A percentile compares a stretch with the other conserved stretches of the same genome.
Evolutionary conservation across 2,797 vertebrate genomes (phyloP).

Genomic region (Tympanoctomys barrerae): DNA sequence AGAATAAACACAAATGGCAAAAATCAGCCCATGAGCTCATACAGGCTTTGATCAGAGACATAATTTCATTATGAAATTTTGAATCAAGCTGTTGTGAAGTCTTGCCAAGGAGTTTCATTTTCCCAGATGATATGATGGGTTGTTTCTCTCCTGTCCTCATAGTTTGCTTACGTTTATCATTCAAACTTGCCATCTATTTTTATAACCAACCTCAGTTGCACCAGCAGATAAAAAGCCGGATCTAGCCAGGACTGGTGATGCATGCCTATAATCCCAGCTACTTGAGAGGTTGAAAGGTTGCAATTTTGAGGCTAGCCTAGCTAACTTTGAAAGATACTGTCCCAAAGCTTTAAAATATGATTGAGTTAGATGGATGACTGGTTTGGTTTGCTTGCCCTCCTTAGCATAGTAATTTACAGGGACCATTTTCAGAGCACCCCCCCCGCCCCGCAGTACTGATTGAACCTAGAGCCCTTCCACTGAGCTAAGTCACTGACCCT

Average conservation of each 20-base stretch:
- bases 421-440: background rate
- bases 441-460: background rate
- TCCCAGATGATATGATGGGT: slow-evolving; percentile 83
- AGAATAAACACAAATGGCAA: slow-evolving; percentile 85
- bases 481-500: background rate
- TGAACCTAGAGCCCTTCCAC: background rate
- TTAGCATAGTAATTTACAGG: background rate
- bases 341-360: background rate
- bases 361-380: background rate
- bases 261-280: background rate
- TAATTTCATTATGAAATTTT: slow-evolving; percentile 86
- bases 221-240: background rate
- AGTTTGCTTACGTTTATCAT: slow-evolving; percentile 66
- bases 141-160: slow-evolving; percentile 80
- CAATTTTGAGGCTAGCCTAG: background rate
- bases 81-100: slow-evolving; percentile 83
- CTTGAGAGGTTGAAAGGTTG: background rate
- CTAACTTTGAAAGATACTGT: background rate
- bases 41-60: slow-evolving; percentile 84
- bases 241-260: background rate
- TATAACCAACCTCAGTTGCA: slow-evolving; percentile 54
- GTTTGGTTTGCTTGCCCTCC: background rate
- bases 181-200: slow-evolving; percentile 72
- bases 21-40: slow-evolving; percentile 84
- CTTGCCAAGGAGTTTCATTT: slow-evolving; percentile 84